Percentiles rank a stretch among this genome's conserved stretches.
Conservation (phyloP, 2,113 vertebrate species). For the Xiphophorus hellerii region DNA sequence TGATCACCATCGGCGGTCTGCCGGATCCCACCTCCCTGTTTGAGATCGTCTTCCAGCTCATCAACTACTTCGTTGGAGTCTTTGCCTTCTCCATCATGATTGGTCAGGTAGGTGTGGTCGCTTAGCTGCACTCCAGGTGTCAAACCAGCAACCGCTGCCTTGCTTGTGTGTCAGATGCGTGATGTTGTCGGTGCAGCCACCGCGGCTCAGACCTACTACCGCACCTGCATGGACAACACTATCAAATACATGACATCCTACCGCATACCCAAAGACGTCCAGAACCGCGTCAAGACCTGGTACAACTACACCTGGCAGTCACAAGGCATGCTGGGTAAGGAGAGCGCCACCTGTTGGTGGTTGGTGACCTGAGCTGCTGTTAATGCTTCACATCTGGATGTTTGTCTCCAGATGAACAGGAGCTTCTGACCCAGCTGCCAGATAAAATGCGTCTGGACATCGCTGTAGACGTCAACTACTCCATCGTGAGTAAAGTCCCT, state of each 20-base stretch:
- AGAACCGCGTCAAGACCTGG: conserved; percentile 96
- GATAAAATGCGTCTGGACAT: conserved; percentile 98
- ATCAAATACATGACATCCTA: conserved; percentile 97
- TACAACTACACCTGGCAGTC: conserved; percentile 98
- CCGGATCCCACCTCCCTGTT: conserved; percentile 90
- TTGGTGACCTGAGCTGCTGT: too few relatives aligned
- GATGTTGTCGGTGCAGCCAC: conserved; percentile 96
- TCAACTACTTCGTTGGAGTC: conserved; percentile 97
- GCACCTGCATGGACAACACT: conserved; percentile 94
- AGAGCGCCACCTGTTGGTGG: neutral
- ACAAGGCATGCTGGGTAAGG: conserved; percentile 98
- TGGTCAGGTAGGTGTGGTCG: conserved; percentile 85
- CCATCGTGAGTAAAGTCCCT: conserved; percentile 94
- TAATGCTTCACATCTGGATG: neutral
- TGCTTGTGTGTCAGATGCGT: conserved; percentile 85
- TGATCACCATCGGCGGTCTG: conserved; percentile 95
- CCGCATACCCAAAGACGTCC: conserved; percentile 89
- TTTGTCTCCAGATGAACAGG: conserved; percentile 87
- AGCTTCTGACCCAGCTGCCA: conserved; percentile 91
- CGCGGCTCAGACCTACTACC: conserved; percentile 91
- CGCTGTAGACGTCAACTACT: conserved; percentile 92
- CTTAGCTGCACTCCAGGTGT: neutral
- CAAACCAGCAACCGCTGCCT: neutral
- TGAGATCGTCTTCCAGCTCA: conserved; percentile 93
- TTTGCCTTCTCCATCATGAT: conserved; percentile 99